These are phyloP conservation scores for Catagonus wagneri DNA, from an alignment of 2,113 vertebrate genomes.

Conservation along the genomic window DNA sequence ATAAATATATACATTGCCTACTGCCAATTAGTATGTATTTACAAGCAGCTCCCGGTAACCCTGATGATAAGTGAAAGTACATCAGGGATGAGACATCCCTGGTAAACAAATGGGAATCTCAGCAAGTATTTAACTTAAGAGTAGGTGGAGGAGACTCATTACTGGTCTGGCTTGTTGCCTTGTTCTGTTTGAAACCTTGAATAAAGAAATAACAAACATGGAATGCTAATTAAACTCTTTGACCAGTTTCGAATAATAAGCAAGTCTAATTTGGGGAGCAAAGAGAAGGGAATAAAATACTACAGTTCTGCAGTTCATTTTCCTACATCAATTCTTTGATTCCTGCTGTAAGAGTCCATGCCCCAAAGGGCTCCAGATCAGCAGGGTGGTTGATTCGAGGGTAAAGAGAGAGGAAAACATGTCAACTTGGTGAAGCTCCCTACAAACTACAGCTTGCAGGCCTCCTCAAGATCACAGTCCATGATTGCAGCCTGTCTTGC, in stretches of 20 bases:
- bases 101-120: conserved; percentile 84
- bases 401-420: conserved; percentile 80
- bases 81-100: conserved; percentile 79
- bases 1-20: conserved; percentile 78
- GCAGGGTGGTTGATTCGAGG: conserved; percentile 80
- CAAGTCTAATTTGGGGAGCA: conserved; percentile 76
- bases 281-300: conserved; percentile 49
- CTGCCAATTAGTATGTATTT: conserved; percentile 85
- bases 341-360: conserved; percentile 68
- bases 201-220: conserved; percentile 83
- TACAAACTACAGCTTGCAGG: conserved; percentile 82
- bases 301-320: conserved; percentile 56
- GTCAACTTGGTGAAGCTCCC: conserved; percentile 80
- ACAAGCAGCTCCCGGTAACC: conserved; percentile 83
- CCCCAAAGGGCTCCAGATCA: conserved; percentile 78
- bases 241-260: conserved; percentile 72
- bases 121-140: conserved; percentile 85
- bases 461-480: conserved; percentile 54
- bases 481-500: conserved; percentile 78
- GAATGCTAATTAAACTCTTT: conserved; percentile 75
- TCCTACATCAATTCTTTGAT: conserved; percentile 75
- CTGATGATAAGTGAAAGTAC: conserved; percentile 87
- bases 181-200: conserved; percentile 84
- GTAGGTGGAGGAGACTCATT: conserved; percentile 86
- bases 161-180: conserved; percentile 84